phyloP scores from a whole-genome alignment of 2,113 vertebrate genomes.

The Emberiza fucata region DNA sequence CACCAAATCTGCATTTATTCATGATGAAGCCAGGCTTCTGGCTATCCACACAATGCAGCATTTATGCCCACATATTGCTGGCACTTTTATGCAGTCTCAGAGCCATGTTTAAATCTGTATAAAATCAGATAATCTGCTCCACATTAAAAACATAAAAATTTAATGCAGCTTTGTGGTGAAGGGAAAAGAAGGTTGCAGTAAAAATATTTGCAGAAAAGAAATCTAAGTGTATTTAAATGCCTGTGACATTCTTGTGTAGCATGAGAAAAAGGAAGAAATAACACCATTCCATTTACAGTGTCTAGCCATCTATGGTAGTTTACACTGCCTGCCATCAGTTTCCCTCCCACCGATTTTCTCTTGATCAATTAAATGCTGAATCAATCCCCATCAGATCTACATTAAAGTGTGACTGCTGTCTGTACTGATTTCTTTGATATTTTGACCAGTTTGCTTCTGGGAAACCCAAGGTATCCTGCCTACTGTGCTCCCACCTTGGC shows the following conservation, averaged over 20 bases:
- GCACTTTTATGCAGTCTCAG: not conserved
- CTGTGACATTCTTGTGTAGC: not conserved
- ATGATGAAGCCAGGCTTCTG: not conserved
- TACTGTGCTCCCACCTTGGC: not conserved
- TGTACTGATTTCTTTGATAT: not conserved
- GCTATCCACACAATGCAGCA: not conserved
- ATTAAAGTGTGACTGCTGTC: not conserved
- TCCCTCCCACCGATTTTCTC: not conserved
- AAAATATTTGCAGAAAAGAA: not conserved
- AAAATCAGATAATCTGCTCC: slow-evolving; percentile 13
- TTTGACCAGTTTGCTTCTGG: not conserved
- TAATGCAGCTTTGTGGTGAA: not conserved
- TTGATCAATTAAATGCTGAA: not conserved
- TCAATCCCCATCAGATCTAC: not conserved
- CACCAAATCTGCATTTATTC: not conserved
- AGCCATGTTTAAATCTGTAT: not conserved
- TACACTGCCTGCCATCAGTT: not conserved
- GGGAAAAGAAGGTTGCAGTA: not conserved
- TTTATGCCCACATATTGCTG: not conserved
- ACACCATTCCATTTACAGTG: not conserved
- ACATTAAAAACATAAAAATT: not conserved
- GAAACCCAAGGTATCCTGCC: not conserved
- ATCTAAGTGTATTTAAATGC: not conserved
- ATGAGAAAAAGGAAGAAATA: not conserved
- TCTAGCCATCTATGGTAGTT: not conserved